A percentile compares a stretch with the other conserved stretches of the same genome.
These are phyloP conservation scores for Probosciger aterrimus DNA, from an alignment of 2,113 vertebrate species.

Conservation along the genomic window DNA sequence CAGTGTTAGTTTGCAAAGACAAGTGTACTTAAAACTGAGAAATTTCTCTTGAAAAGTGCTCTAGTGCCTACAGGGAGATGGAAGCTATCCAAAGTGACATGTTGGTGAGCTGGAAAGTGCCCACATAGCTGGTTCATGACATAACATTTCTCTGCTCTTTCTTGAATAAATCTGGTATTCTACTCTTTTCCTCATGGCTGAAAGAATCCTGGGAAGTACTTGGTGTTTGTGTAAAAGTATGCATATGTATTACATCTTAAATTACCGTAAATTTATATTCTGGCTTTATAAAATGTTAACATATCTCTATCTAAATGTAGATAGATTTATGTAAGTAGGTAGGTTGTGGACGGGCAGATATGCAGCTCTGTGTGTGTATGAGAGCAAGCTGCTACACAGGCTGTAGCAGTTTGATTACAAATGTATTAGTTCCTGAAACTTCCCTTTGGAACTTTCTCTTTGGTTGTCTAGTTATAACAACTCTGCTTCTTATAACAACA, in stretches of 20 bases:
- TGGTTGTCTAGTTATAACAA: background rate
- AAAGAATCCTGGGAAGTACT: background rate
- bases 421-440: background rate
- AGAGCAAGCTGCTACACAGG: background rate
- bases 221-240: background rate
- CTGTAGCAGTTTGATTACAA: background rate
- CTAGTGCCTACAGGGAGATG: background rate
- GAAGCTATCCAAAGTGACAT: slow-evolving; percentile 19
- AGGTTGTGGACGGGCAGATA: background rate
- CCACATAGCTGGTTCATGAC: background rate
- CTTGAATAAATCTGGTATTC: background rate
- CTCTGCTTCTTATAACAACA: background rate
- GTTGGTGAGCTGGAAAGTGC: slow-evolving; percentile 13
- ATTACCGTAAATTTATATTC: background rate
- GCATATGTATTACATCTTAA: rapidly evolving
- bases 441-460: background rate
- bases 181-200: background rate
- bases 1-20: background rate
- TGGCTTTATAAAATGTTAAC: background rate
- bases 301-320: background rate
- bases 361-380: too few species aligned
- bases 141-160: background rate
- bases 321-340: background rate
- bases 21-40: slow-evolving; percentile 31
- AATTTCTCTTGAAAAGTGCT: background rate